Percentiles rank a stretch among this genome's conserved stretches.
Evolutionary conservation across 2,888 invertebrate genomes (phyloP).

Genomic region (Colletes collaris): DNA sequence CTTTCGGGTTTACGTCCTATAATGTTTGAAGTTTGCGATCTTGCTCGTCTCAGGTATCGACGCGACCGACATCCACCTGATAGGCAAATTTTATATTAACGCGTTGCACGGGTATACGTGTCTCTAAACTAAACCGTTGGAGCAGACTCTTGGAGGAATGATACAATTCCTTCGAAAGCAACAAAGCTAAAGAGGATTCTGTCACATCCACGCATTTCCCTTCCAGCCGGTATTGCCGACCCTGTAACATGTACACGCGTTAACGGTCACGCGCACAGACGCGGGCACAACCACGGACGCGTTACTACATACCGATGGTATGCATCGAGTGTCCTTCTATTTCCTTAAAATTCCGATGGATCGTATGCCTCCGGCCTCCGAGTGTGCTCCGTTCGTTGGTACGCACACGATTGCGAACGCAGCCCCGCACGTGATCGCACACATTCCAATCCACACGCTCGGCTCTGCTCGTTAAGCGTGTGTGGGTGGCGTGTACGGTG

Average conservation of each 20-base stretch:
- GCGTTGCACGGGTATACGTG: background rate
- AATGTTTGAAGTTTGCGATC: constrained; percentile 7
- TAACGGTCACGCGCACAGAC: constrained; percentile 34
- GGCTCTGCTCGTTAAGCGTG: constrained; percentile 58
- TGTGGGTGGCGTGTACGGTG: constrained; percentile 56
- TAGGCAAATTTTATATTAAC: constrained; percentile 21
- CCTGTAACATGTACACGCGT: constrained; percentile 56
- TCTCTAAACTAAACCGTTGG: background rate
- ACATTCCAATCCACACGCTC: constrained; percentile 40
- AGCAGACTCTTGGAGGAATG: constrained; percentile 4
- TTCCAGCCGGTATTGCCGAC: constrained; percentile 49
- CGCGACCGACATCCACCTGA: background rate
- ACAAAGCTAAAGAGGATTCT: constrained; percentile 55
- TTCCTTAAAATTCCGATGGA: constrained; percentile 79
- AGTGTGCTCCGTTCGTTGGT: constrained; percentile 52
- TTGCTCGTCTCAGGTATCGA: background rate
- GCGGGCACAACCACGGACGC: constrained; percentile 50
- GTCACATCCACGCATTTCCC: constrained; percentile 61
- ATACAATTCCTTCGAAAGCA: constrained; percentile 19
- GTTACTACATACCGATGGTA: constrained; percentile 71
- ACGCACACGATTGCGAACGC: constrained; percentile 14
- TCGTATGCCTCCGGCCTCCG: constrained; percentile 67
- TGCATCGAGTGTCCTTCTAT: constrained; percentile 79
- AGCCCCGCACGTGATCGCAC: constrained; percentile 44
- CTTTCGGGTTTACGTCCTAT: constrained; percentile 15